Base-by-base conservation (phyloP, 2,888 invertebrate genomes). In the Apamea epomidion region DNA sequence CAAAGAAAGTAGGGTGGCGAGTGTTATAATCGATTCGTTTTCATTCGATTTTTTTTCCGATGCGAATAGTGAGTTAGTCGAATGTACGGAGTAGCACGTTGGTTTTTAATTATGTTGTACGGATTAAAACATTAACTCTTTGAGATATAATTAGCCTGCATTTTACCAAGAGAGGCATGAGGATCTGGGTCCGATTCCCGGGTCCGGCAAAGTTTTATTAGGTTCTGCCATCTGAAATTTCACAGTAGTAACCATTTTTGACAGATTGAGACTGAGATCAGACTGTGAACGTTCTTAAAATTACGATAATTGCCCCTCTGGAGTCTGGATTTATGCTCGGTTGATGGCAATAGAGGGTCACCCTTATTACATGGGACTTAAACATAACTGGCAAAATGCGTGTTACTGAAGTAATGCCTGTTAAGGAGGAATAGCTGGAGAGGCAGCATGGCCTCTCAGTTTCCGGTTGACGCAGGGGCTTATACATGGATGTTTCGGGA, bases 1-100 rank as follows among this genome's bases (percentile, higher is more conserved):
- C 74, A 88, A 65, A 37, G 65, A n/a, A 77, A 62, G 51, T 76
- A 54, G 78, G 62, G 58, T 12, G 29, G 69, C 29, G 67, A 74
- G 62, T 62, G 51, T 25, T 42, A 10, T 62, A 54, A 75, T 72
- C 74, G 72, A 73, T 71, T 69, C 3, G 45, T 54, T 74, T 58
- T 29, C 58, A 48, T 64, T 70, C 14, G n/a, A 62, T 68, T 64
- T 75, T 65, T 70, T 60, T 51, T 42, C 21, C 1, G 48, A 37
- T 71, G 72, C 67, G 70, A 68, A 32, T 70, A 51, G 42, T 12
- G 54, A 74, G 21, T 70, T 81, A 73, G 74, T 81, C 60, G 73
- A 79, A 54, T 71, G 48, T 69, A 60, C 48, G 42, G 29, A 21
- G 1, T 37, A 71, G 7, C 14, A 51, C 18, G 14, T 42, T 51